Evolutionary conservation across 1,140 invertebrate genomes (phyloP), one percentile per base, ranked within the genome.

Genomic region (Zaprionus gabonicus): DNA sequence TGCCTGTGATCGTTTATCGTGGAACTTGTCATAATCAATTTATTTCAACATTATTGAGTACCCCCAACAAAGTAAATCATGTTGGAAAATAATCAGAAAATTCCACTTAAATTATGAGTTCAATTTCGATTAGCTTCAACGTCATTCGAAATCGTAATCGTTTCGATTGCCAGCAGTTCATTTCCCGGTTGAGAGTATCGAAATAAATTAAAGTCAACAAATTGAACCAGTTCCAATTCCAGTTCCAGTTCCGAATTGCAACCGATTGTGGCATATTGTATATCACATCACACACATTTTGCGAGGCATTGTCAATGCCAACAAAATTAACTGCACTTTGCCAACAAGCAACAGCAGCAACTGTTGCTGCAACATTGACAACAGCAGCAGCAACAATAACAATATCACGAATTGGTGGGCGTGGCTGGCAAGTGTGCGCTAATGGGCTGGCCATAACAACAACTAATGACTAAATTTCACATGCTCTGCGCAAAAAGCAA

Each of bases 381-480:
- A 17, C 44, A 51, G 7, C 28, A 49, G 1, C 20, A 4, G 12
- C 57, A 75, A 25, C 67, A 71, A 64, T 60, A 60, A 27, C 71
- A 56, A 34, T 44, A 71, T 71, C 73, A 76, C 73, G 68, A 71
- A 65, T 41, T 44, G 59, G 80, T 75, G 68, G 83, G 83, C 81
- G 84, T 87, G 84, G 82, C 78, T 72, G 82, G 75, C 83, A 78
- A 80, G 75, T 76, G 74, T 62, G 75, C 78, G 69, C 75, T 82
- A 86, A 86, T 84, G 78, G 80, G 63, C 62, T 60, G 65, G 66
- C 76, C 66, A 87, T 87, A 86, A 86, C 82, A 86, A 83, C 83
- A 87, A 82, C 83, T 87, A 87, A 87, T 87, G 83, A 84, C 83
- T 87, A 84, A 87, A 87, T 87, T 87, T 87, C 83, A 88, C 84